phyloP scores from a whole-genome alignment of 2,888 invertebrate genomes.

The Eilema caniola region DNA sequence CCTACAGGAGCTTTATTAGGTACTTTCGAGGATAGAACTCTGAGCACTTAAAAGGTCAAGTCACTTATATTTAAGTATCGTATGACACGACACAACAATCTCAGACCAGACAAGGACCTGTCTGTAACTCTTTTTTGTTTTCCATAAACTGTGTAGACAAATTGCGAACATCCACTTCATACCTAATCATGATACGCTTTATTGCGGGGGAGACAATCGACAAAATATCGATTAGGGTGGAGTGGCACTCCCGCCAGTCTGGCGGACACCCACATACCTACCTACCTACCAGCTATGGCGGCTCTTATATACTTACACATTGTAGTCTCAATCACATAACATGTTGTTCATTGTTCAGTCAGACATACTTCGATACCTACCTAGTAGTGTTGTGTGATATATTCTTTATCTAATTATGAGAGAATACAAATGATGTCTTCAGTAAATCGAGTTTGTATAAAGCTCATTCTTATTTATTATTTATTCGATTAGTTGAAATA shows the following conservation, averaged over 20 bases:
- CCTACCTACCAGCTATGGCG: constrained; percentile 14
- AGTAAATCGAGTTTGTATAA: background rate
- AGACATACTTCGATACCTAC: background rate
- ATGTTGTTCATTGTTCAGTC: background rate
- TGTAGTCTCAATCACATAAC: background rate
- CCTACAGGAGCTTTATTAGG: background rate
- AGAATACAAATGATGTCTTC: background rate
- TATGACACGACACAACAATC: background rate
- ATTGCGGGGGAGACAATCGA: constrained; percentile 63
- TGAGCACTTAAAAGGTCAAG: background rate
- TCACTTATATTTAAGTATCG: background rate
- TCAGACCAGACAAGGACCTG: background rate
- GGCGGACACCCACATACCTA: constrained; percentile 19
- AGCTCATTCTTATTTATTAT: background rate
- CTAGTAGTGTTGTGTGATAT: background rate
- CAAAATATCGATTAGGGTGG: constrained; percentile 73
- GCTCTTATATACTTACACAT: constrained; percentile 10
- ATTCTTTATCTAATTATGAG: constrained; percentile 3
- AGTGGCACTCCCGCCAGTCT: constrained; percentile 37
- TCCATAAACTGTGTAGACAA: background rate
- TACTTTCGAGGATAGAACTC: background rate
- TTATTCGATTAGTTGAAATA: background rate
- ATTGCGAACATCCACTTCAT: constrained; percentile 42
- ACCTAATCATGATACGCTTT: constrained; percentile 10
- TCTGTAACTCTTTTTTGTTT: background rate